Evolutionary conservation across 2,888 invertebrate species (phyloP).

Genomic region (Sycophila texana): DNA sequence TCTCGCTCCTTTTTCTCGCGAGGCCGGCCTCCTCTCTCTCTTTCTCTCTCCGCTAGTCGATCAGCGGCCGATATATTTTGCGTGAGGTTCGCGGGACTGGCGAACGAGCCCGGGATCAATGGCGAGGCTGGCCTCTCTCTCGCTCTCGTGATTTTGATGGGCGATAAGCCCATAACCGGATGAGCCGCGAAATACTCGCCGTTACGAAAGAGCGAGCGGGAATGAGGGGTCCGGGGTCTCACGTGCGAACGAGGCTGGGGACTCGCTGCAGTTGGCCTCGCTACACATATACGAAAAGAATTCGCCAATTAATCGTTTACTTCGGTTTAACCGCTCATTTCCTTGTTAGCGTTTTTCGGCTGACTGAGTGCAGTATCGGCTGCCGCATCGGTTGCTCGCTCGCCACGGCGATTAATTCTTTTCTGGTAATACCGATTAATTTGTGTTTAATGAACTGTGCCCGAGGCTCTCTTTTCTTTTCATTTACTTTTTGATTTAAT

Average conservation of each 20-base stretch:
- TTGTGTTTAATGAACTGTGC: slow-evolving; percentile 4
- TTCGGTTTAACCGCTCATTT: slow-evolving; percentile 49
- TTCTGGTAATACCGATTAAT: slow-evolving; percentile 26
- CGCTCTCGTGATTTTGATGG: slow-evolving; percentile 48
- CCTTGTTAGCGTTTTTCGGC: slow-evolving; percentile 41
- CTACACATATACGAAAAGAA: neutral
- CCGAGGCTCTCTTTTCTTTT: neutral
- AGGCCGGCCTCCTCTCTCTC: slow-evolving; percentile 56
- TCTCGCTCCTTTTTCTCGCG: slow-evolving; percentile 65
- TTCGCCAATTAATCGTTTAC: slow-evolving; percentile 52
- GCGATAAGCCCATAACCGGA: slow-evolving; percentile 54
- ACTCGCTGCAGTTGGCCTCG: slow-evolving; percentile 11
- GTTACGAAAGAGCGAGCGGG: slow-evolving; percentile 22
- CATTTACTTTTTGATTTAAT: slow-evolving; percentile 11
- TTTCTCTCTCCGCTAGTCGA: slow-evolving; percentile 33
- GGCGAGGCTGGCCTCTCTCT: slow-evolving; percentile 23
- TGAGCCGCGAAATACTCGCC: slow-evolving; percentile 57
- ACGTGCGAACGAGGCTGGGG: neutral
- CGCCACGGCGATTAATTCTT: slow-evolving; percentile 24
- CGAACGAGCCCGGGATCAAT: slow-evolving; percentile 41
- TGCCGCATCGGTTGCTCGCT: neutral
- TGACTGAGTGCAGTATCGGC: neutral
- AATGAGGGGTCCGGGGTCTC: slow-evolving; percentile 12
- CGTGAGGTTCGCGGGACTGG: slow-evolving; percentile 3
- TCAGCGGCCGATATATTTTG: slow-evolving; percentile 40